A percentile compares a stretch with the other conserved stretches of the same genome.
Evolutionary conservation across 2,888 invertebrate species (phyloP).

Genomic region (Nephrotoma appendiculata): DNA sequence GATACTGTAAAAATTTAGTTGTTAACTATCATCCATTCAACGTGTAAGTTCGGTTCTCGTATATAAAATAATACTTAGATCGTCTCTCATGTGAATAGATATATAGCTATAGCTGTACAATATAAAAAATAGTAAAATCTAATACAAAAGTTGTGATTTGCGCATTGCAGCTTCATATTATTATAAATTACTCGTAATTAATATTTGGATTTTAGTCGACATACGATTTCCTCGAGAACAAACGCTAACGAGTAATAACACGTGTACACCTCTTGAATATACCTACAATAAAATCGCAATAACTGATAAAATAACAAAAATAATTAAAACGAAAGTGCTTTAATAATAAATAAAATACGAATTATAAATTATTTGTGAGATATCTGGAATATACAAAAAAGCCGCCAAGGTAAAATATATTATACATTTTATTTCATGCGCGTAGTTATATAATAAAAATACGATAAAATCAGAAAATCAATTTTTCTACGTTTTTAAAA

Average conservation of each 20-base stretch:
- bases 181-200: not conserved
- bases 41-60: not conserved
- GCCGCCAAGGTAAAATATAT: not conserved
- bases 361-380: not conserved
- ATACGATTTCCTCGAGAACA: not conserved
- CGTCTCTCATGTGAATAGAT: not conserved
- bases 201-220: not conserved
- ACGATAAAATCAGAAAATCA: not conserved
- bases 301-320: not conserved
- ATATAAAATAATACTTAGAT: not conserved
- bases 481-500: not conserved
- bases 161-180: not conserved
- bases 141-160: not conserved
- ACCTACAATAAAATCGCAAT: not conserved
- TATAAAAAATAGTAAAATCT: not conserved
- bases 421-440: not conserved
- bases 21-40: not conserved
- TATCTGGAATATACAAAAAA: not conserved
- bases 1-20: not conserved
- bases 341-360: not conserved
- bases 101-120: not conserved
- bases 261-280: not conserved
- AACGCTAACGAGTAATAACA: not conserved
- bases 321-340: not conserved
- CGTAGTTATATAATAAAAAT: not conserved